Evolutionary conservation across 2,113 vertebrate species (phyloP).

Genomic region (Benitochromis conjunctus): DNA sequence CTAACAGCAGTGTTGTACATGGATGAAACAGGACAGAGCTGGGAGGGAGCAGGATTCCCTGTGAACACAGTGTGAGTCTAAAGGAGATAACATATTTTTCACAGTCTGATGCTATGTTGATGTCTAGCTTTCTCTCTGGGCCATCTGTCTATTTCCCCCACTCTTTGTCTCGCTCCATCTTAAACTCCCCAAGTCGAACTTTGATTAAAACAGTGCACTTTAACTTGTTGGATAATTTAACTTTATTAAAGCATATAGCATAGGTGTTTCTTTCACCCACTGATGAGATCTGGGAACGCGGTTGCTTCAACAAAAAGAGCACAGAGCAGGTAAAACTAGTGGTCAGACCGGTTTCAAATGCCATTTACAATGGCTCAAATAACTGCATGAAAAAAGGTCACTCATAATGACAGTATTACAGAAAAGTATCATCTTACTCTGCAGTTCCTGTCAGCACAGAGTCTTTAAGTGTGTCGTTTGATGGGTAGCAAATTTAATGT

Average conservation of each 20-base stretch:
- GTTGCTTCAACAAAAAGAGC: not conserved
- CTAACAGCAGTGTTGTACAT: slow-evolving; percentile 2
- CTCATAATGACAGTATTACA: not conserved
- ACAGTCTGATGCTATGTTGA: not conserved
- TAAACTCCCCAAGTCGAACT: not conserved
- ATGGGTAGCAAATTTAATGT: not conserved
- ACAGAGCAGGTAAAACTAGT: not conserved
- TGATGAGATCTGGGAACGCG: not conserved
- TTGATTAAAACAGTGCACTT: not conserved
- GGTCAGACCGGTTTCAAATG: not conserved
- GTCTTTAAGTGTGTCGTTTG: not conserved
- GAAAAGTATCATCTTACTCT: not conserved
- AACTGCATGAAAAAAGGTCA: not conserved
- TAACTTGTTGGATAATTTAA: not conserved
- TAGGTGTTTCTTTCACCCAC: not conserved
- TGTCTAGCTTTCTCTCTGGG: not conserved
- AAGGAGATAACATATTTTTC: not conserved
- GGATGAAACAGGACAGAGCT: slow-evolving; percentile 5
- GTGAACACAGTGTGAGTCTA: not conserved
- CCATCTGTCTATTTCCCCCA: not conserved
- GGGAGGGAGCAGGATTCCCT: not conserved
- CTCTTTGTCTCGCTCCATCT: not conserved
- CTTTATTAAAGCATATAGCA: not conserved
- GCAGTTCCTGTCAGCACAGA: not conserved
- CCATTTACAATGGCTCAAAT: not conserved